Percentiles rank a stretch among this genome's conserved stretches.
phyloP scores from a whole-genome alignment of 2,113 vertebrate species.

The Ciconia boyciana region DNA sequence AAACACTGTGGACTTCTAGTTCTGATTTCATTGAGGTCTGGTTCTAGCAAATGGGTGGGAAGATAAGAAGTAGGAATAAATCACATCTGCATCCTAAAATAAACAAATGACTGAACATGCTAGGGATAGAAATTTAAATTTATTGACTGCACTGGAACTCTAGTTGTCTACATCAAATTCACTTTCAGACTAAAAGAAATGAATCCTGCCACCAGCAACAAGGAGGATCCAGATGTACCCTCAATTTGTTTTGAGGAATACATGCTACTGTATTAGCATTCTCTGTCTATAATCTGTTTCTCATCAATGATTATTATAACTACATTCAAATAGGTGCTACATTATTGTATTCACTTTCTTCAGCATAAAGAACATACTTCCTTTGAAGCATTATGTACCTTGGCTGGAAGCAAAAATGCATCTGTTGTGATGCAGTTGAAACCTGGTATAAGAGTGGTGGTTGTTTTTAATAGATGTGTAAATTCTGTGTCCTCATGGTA shows the following conservation, averaged over 20 bases:
- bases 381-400: neutral
- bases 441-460: neutral
- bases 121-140: neutral
- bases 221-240: neutral
- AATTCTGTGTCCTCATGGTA: neutral
- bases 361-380: neutral
- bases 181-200: neutral
- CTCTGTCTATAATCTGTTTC: neutral
- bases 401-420: neutral
- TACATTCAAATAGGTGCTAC: neutral
- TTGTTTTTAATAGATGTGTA: neutral
- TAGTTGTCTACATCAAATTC: neutral
- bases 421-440: neutral
- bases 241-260: neutral
- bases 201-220: neutral
- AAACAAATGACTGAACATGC: neutral
- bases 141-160: neutral
- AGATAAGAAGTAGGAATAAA: neutral
- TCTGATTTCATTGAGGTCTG: neutral
- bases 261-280: neutral
- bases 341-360: neutral
- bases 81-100: neutral
- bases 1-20: neutral
- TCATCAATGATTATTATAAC: neutral
- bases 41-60: neutral